Evolutionary conservation across 2,888 invertebrate species (phyloP), one percentile per base, ranked within the genome.

Genomic region (Lamellibrachia satsuma): DNA sequence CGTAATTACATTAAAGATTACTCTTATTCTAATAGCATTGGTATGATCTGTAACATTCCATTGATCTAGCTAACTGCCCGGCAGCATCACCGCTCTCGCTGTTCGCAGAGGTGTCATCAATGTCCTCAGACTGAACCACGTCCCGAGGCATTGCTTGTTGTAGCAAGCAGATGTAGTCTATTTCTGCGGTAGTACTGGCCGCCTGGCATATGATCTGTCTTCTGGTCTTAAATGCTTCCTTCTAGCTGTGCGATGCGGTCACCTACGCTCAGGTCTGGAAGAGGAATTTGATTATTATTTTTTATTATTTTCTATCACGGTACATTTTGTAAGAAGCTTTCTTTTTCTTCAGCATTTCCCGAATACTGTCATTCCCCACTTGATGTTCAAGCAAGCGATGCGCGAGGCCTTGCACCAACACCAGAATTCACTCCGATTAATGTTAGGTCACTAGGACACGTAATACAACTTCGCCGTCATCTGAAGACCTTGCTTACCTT

Each of bases 261-360:
- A n/a, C 15, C n/a, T 4, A 22, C 75, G 22, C 75, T 22, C 75
- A 22, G 15, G 75, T 75, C 75, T 75, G 75, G 22, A n/a, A 22
- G 75, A 22, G 75, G 75, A 75, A 75, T 3, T 75, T 6, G 3
- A 75, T n/a, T 3, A 75, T 15, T n/a, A 15, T 75, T 22, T 22
- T 39, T 39, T 39, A 39, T 39, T 39, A 39, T 39, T 39, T 39
- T 39, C n/a, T 75, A n/a, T 75, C n/a, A 75, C 75, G 75, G 15
- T 4, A 75, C 75, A 75, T 75, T n/a, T 22, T 75, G 75, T 75
- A 75, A 15, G 75, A 15, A 75, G 75, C 15, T 22, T 22, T 15
- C 75, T 75, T 75, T 75, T 75, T 75, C 75, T 75, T 75, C 75
- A 22, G 15, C 75, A 75, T 75, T 75, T 75, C 75, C 75, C n/a